Percentiles rank a stretch among this genome's conserved stretches.
Evolutionary conservation across 2,797 vertebrate genomes (phyloP).

Genomic region (Macroramphosus scolopax): DNA sequence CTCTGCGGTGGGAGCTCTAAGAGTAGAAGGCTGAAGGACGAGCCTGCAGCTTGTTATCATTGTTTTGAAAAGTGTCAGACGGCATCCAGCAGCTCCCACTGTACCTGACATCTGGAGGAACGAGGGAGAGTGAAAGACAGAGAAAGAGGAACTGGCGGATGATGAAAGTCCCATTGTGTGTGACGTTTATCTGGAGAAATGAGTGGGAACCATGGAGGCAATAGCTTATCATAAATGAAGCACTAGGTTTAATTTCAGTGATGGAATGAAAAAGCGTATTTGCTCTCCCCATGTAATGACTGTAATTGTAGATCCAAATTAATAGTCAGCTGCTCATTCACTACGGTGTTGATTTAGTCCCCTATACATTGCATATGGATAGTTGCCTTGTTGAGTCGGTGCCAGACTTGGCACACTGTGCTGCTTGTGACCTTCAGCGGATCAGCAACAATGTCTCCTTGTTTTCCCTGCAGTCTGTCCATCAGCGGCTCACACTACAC

Average conservation of each 20-base stretch:
- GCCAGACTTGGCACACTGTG: conserved; percentile 75
- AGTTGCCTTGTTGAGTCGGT: conserved; percentile 66
- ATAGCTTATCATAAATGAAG: conserved; percentile 36
- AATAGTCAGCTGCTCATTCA: conserved; percentile 43
- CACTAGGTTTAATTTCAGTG: conserved; percentile 39
- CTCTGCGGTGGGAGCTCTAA: conserved; percentile 50
- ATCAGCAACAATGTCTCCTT: conserved; percentile 83
- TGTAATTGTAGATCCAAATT: conserved; percentile 49
- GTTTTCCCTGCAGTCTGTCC: conserved; percentile 77
- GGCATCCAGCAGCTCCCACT: conserved; percentile 73
- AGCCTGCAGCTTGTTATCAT: conserved; percentile 71
- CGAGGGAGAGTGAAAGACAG: conserved; percentile 12
- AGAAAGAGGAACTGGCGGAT: conserved; percentile 22
- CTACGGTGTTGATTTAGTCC: conserved; percentile 40
- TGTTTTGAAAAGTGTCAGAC: conserved; percentile 82
- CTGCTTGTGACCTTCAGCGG: conserved; percentile 77
- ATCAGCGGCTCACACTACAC: conserved; percentile 67
- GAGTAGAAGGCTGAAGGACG: conserved; percentile 67
- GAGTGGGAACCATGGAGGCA: conserved; percentile 43
- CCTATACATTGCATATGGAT: conserved; percentile 61
- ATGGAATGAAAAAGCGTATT: conserved; percentile 52
- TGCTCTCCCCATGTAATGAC: conserved; percentile 50
- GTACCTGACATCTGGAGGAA: conserved; percentile 77
- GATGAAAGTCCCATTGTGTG: conserved; percentile 62
- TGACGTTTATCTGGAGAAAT: conserved; percentile 61